These are phyloP conservation scores for Drosophila nr. fundita DNA, from an alignment of 2,888 invertebrate species.

Conservation along the genomic window DNA sequence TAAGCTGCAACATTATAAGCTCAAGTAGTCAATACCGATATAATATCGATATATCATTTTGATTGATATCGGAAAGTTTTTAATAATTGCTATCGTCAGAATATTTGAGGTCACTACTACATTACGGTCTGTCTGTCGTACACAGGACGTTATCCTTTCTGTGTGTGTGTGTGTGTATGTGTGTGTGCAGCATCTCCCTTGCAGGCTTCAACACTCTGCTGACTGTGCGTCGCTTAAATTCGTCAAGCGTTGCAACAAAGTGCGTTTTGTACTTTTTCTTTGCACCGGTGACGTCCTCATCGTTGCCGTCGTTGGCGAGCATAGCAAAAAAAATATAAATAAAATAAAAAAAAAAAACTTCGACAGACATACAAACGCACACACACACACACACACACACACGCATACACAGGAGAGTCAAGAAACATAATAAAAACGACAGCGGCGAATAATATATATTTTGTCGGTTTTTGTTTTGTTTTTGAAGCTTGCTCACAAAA, in stretches of 20 bases:
- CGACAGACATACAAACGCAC: conserved; percentile 3
- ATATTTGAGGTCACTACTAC: not conserved
- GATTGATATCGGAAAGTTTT: not conserved
- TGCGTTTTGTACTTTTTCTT: conserved; percentile 67
- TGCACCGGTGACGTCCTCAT: conserved; percentile 32
- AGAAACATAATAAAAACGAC: conserved; percentile 75
- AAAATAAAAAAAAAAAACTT: conserved; percentile 18
- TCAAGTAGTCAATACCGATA: not conserved
- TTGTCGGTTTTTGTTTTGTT: conserved; percentile 19
- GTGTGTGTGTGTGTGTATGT: not conserved
- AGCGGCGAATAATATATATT: conserved; percentile 48
- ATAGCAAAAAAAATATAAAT: conserved; percentile 1
- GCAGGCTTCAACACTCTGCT: not conserved
- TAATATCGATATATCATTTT: not conserved
- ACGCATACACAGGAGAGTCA: conserved; percentile 35
- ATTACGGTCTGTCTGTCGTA: not conserved
- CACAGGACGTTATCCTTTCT: conserved; percentile 3
- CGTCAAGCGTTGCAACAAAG: conserved; percentile 76
- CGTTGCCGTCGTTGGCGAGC: conserved; percentile 39
- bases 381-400: conserved; percentile 8
- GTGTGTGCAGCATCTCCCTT: conserved; percentile 1
- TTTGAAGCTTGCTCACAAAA: conserved; percentile 57
- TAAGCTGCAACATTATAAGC: not conserved
- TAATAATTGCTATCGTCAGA: not conserved
- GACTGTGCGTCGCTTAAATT: conserved; percentile 44